phyloP scores from a whole-genome alignment of 1,140 invertebrate genomes.

The Philopotamus ludificatus region DNA sequence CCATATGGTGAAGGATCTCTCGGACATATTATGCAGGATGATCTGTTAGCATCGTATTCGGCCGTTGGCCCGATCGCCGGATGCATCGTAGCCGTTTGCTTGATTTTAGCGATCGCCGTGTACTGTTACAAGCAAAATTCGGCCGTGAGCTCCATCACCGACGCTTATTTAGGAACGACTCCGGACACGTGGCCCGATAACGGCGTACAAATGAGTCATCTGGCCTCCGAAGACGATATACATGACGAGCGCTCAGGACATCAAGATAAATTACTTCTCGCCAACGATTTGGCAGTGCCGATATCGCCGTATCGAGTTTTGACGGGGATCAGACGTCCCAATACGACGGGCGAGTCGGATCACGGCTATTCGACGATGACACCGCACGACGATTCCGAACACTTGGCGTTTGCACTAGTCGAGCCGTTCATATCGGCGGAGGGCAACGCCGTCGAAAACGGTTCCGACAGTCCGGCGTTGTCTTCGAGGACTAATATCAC shows the following conservation, averaged over 20 bases:
- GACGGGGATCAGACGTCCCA: slow-evolving; percentile 75
- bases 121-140: slow-evolving; percentile 66
- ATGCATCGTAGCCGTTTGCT: slow-evolving; percentile 60
- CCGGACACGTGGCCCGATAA: slow-evolving; percentile 52
- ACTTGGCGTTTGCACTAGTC: slow-evolving; percentile 69
- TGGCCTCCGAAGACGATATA: slow-evolving; percentile 49
- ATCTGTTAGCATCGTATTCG: slow-evolving; percentile 58
- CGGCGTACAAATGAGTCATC: slow-evolving; percentile 52
- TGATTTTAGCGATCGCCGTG: slow-evolving; percentile 63
- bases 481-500: slow-evolving; percentile 38
- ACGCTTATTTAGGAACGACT: slow-evolving; percentile 56
- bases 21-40: slow-evolving; percentile 55
- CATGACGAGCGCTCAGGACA: slow-evolving; percentile 53
- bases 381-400: slow-evolving; percentile 82
- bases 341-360: slow-evolving; percentile 82
- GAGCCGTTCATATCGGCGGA: slow-evolving; percentile 61
- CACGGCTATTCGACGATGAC: slow-evolving; percentile 96
- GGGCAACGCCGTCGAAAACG: slow-evolving; percentile 54
- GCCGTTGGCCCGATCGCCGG: slow-evolving; percentile 64
- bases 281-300: slow-evolving; percentile 60
- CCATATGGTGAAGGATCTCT: slow-evolving; percentile 74
- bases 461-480: slow-evolving; percentile 9
- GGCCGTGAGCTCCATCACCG: slow-evolving; percentile 54
- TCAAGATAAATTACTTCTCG: slow-evolving; percentile 61
- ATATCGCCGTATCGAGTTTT: slow-evolving; percentile 87